Base-by-base conservation (phyloP, 1,140 invertebrate genomes). In the Hyposmocoma kahamanoa region DNA sequence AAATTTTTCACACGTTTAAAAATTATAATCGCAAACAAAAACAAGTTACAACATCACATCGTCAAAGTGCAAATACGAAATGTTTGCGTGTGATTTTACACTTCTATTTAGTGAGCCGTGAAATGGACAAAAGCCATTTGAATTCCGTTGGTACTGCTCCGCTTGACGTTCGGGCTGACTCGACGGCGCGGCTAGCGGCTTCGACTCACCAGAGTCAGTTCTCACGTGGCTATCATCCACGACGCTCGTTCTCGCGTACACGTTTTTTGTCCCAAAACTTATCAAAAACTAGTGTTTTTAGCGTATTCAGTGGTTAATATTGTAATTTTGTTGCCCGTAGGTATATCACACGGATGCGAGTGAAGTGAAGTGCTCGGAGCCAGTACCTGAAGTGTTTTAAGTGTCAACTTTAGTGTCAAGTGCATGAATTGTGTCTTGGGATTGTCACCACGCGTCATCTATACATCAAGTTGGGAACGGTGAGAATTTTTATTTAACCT, bases 371-470 rank as follows among this genome's bases (percentile, higher is more conserved):
- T 83, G 77, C 75, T 67, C 72, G 61, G 75, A 79, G 71, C 62
- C 56, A 56, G 53, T 75, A 65, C 64, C 61, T 53, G 47, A 45
- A 76, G 82, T 85, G 82, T 78, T 69, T n/a, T 6, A 9, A 78
- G 81, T 85, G 82, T 76, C 72, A 73, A 79, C 74, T 76, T 74
- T 72, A 80, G 82, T 85, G 82, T 69, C 53, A 63, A 78, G 82
- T 85, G 79, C 64, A 82, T 83, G 78, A 72, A 80, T 85, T 85
- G 82, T 83, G 82, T 76, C 64, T 67, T 83, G 74, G 82, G 82
- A 85, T 85, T 85, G 76, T 69, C 72, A 76, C 67, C 76, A 71
- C 70, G 67, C 72, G 66, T 85, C 82, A 68, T 70, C 76, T 58
- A 59, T 72, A 80, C 72, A 76, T 52, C 69, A 67, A 76, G 63